Base-by-base conservation (phyloP, 2,113 vertebrate species). In the Entomyzon cyanotis region DNA sequence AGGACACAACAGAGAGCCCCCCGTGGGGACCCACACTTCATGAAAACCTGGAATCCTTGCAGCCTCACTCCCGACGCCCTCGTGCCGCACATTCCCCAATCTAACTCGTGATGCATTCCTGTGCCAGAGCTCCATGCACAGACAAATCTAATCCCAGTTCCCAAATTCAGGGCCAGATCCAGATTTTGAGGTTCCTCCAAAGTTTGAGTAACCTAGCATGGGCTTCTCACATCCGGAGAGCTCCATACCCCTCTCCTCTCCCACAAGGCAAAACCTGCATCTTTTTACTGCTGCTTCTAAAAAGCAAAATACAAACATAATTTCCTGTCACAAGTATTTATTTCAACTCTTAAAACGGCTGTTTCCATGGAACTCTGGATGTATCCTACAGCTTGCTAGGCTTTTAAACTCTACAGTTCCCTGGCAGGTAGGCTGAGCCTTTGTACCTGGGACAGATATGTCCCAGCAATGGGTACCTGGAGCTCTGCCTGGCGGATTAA, bases 11-110 rank as follows among this genome's bases (percentile, higher is more conserved):
- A 91, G 63, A 94, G 46, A 90, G 55, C 3, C 50, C 75, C n/a
- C 15, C 77, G 7, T 0, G 5, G 67, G 35, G 69, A 63, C 46
- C 39, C 16, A 3, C 27, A 60, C 17, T 59, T 73, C 67, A 42
- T 79, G 46, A 96, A 78, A 87, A 62, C n/a, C 13, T 46, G 12
- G 16, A 44, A 67, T 76, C 42, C 31, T 41, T 71, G 22, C 52
- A 88, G 74, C 16, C 30, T 63, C 4, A 0, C 12, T 84, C 28
- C 35, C 3, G 5, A 44, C 5, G 22, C 24, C 27, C 73, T 65
- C 1, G 0, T 0, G 0, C 11, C 4, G 4, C 24, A 7, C 2
- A 0, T 25, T n/a, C 10, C 44, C n/a, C 15, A 24, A 0, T 23
- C 50, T 62, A 73, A 68, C 10, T 10, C 2, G 2, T 22, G 55